These are phyloP conservation scores for Hippocampus comes DNA, from an alignment of 2,113 vertebrate species.

Conservation along the genomic window DNA sequence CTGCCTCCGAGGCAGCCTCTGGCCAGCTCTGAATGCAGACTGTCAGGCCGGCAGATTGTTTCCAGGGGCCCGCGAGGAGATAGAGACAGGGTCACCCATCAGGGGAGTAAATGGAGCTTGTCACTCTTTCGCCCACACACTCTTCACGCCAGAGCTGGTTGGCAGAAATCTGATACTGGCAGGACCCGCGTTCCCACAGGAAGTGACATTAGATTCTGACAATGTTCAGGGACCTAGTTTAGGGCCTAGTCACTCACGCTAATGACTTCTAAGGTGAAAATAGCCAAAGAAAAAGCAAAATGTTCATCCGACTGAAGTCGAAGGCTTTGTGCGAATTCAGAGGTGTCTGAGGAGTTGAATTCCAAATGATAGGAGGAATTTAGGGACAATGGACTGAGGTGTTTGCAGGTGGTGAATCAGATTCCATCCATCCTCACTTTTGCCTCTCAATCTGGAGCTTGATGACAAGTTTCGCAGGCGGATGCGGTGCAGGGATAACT, in stretches of 20 bases:
- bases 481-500: constrained; percentile 2
- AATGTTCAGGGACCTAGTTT: constrained; percentile 66
- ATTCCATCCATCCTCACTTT: constrained; percentile 10
- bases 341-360: too few relatives aligned
- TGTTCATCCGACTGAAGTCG: too few relatives aligned
- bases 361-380: too few relatives aligned
- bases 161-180: constrained; percentile 58
- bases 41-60: constrained; percentile 72
- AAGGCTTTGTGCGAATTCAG: too few relatives aligned
- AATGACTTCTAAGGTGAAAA: constrained; percentile 31
- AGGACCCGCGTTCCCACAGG: constrained; percentile 66
- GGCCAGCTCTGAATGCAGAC: constrained; percentile 58
- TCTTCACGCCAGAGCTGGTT: constrained; percentile 56
- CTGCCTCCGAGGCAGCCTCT: constrained; percentile 59
- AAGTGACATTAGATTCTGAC: constrained; percentile 72
- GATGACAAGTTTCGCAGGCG: constrained; percentile 9
- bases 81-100: constrained; percentile 67
- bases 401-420: background rate
- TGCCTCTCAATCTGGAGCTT: constrained; percentile 5
- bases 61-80: constrained; percentile 70
- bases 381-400: background rate
- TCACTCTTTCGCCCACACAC: constrained; percentile 56
- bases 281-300: too few relatives aligned
- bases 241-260: constrained; percentile 36
- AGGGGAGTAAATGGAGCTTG: constrained; percentile 60